Percentiles rank a stretch among this genome's conserved stretches.
phyloP scores from a whole-genome alignment of 2,797 vertebrate species.

The Euthynnus affinis region DNA sequence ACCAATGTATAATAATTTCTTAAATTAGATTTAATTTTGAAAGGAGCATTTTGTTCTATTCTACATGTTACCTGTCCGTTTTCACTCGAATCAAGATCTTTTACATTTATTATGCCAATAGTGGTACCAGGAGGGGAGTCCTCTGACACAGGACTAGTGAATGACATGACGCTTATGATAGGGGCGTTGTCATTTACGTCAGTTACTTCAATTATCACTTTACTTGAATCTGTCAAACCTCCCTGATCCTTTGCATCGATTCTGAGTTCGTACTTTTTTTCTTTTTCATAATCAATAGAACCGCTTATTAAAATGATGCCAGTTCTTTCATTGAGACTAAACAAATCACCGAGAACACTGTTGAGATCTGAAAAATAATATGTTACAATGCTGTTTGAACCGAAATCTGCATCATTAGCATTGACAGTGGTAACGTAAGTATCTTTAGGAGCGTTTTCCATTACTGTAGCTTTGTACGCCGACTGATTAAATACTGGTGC shows the following conservation, averaged over 20 bases:
- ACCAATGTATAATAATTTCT: conserved; percentile 76
- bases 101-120: conserved; percentile 69
- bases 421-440: conserved; percentile 42
- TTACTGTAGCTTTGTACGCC: conserved; percentile 49
- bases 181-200: conserved; percentile 74
- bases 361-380: conserved; percentile 77
- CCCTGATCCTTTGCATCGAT: conserved; percentile 71
- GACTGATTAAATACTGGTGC: conserved; percentile 75
- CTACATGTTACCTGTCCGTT: conserved; percentile 65
- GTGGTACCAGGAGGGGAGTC: conserved; percentile 71
- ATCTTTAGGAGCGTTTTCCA: conserved; percentile 55
- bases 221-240: conserved; percentile 59
- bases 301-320: conserved; percentile 77
- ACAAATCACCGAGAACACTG: conserved; percentile 49
- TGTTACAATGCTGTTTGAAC: conserved; percentile 56
- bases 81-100: conserved; percentile 67
- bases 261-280: conserved; percentile 59
- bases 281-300: conserved; percentile 83
- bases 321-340: conserved; percentile 72
- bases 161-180: conserved; percentile 67
- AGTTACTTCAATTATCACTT: conserved; percentile 67
- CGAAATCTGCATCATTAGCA: conserved; percentile 53
- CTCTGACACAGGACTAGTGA: conserved; percentile 69
- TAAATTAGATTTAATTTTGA: conserved; percentile 73
- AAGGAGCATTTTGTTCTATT: conserved; percentile 69